Evolutionary conservation across 1,140 invertebrate species (phyloP).

Genomic region (Zaprionus capensis): DNA sequence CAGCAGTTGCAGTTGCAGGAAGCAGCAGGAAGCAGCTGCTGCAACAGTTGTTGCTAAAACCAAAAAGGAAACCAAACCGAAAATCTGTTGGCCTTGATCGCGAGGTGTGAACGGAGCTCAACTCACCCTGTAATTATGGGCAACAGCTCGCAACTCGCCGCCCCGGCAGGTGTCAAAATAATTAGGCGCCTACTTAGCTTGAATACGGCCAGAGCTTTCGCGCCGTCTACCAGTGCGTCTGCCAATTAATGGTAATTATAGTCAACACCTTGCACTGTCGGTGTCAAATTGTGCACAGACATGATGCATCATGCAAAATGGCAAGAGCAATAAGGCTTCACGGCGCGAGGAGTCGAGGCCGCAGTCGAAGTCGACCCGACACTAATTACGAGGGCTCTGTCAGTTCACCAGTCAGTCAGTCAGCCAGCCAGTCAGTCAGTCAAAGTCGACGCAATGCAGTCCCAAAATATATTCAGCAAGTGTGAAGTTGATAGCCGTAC

Average conservation of each 20-base stretch:
- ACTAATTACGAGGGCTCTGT: constrained; percentile 65
- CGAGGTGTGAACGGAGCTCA: constrained; percentile 55
- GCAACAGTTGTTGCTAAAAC: constrained; percentile 36
- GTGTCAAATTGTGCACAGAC: constrained; percentile 75
- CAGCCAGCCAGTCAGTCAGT: constrained; percentile 51
- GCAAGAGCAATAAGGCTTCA: constrained; percentile 66
- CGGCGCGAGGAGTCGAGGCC: constrained; percentile 1
- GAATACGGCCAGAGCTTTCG: constrained; percentile 30
- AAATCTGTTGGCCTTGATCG: constrained; percentile 68
- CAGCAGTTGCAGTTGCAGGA: constrained; percentile 55
- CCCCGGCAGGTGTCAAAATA: constrained; percentile 78
- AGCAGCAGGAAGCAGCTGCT: constrained; percentile 54
- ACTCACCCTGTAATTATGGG: constrained; percentile 71
- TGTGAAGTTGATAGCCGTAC: constrained; percentile 76
- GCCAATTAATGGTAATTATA: constrained; percentile 78
- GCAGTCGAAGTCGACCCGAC: not conserved
- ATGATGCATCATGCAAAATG: constrained; percentile 73
- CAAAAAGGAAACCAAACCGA: not conserved
- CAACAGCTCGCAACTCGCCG: constrained; percentile 35
- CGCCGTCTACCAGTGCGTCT: constrained; percentile 8
- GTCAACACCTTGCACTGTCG: constrained; percentile 78
- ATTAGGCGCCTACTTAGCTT: constrained; percentile 77
- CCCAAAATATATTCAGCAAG: constrained; percentile 71
- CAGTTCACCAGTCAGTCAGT: constrained; percentile 50
- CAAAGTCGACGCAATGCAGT: constrained; percentile 47